Evolutionary conservation across 2,888 invertebrate species (phyloP), one percentile per base, ranked within the genome.

Genomic region (Zonitis immaculata): DNA sequence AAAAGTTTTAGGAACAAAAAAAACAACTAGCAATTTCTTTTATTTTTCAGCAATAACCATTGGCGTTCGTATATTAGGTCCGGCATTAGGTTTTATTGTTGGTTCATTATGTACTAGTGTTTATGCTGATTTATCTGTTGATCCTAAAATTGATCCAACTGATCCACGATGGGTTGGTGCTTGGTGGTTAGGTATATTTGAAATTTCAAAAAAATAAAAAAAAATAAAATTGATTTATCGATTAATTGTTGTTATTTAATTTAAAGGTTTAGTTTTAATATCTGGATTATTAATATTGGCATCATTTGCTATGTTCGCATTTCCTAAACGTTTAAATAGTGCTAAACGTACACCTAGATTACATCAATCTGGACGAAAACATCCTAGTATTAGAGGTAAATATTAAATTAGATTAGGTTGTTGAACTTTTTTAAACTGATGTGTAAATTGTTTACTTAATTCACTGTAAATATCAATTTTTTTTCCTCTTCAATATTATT

Each of bases 161-260:
- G 91, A 94, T 77, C 90, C 91, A 4, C 81, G 89, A 75, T 96
- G 95, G 94, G 89, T 96, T 44, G 95, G 96, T 46, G 96, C 96
- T 42, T 97, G 96, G 96, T 97, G 96, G 96, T 79, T 97, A 54
- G 95, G 91, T 82, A 78, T 86, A n/a, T n/a, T n/a, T n/a, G n/a
- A n/a, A n/a, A n/a, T n/a, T n/a, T n/a, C n/a, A n/a, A n/a, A n/a
- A n/a, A n/a, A n/a, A n/a, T n/a, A n/a, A n/a, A n/a, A n/a, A n/a
- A n/a, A n/a, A 30, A 11, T 11, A 7, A 43, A 3, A 43, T 26
- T 25, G n/a, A 20, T 25, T n/a, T 45, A 3, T 25, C 5, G 25
- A 27, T 25, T 25, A 5, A 5, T 25, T 25, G 12, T 45, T 45
- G 14, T n/a, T n/a, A n/a, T n/a, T n/a, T n/a, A 35, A 39, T 76